phyloP scores from a whole-genome alignment of 2,888 invertebrate species.

The Seira ritae region DNA sequence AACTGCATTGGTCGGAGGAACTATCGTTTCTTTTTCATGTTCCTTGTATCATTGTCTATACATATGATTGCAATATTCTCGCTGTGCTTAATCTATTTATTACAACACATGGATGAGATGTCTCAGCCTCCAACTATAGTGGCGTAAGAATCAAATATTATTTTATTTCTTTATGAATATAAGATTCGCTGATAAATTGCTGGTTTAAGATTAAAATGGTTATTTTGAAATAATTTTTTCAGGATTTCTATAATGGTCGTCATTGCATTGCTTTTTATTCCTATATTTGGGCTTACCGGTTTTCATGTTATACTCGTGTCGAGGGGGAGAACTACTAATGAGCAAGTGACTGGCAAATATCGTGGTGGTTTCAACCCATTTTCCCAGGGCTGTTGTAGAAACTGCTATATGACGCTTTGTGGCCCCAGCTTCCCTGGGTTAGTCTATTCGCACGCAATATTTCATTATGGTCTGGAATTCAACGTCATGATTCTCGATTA shows the following conservation, averaged over 20 bases:
- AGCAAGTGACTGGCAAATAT: conserved; percentile 99
- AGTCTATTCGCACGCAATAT: conserved; percentile 67
- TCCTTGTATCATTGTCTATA: conserved; percentile 94
- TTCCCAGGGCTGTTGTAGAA: conserved; percentile 95
- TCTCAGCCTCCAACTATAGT: conserved; percentile 87
- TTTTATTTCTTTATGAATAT: background rate
- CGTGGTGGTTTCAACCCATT: conserved; percentile 99
- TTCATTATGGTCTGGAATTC: background rate
- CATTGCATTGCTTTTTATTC: conserved; percentile 93
- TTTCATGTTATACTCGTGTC: conserved; percentile 98
- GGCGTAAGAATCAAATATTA: conserved; percentile 74
- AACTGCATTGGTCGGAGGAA: conserved; percentile 98
- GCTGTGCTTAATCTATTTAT: conserved; percentile 93
- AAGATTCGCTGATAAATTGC: background rate
- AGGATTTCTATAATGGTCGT: conserved; percentile 95
- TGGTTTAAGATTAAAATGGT: background rate
- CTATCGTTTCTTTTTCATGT: conserved; percentile 99
- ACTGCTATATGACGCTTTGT: conserved; percentile 96
- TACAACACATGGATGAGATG: conserved; percentile 88
- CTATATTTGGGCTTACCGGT: conserved; percentile 97
- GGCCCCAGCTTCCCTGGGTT: conserved; percentile 99
- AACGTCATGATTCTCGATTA: background rate
- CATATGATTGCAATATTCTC: conserved; percentile 99
- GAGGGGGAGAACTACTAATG: conserved; percentile 98
- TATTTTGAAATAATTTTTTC: background rate